These are phyloP conservation scores for Phalacrocorax aristotelis DNA, from an alignment of 2,113 vertebrate species.

Conservation along the genomic window DNA sequence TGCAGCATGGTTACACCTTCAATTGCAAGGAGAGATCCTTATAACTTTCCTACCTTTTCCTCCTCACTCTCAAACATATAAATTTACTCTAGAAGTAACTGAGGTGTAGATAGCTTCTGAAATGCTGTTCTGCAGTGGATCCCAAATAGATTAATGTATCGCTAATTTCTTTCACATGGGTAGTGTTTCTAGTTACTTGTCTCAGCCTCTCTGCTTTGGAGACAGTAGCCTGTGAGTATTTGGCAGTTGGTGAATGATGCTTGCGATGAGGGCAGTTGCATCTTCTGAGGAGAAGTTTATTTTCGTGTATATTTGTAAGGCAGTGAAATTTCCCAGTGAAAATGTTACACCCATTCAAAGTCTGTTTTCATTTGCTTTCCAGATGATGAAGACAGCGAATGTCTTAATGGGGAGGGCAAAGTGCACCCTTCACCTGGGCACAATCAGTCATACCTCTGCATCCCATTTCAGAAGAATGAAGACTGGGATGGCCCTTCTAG, in stretches of 20 bases:
- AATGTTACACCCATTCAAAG: not conserved
- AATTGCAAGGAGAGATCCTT: not conserved
- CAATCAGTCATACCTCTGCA: slow-evolving; percentile 93
- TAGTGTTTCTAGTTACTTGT: not conserved
- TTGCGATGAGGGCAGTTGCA: not conserved
- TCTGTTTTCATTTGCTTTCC: slow-evolving; percentile 16
- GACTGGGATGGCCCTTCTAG: slow-evolving; percentile 80
- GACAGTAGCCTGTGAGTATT: not conserved
- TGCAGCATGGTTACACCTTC: not conserved
- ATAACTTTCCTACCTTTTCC: not conserved
- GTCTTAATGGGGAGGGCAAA: slow-evolving; percentile 71
- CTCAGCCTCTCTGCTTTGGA: not conserved
- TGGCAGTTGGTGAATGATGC: not conserved
- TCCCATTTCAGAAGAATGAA: slow-evolving; percentile 85
- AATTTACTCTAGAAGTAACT: not conserved
- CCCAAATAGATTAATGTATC: not conserved
- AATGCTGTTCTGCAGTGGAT: not conserved
- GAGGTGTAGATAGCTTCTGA: not conserved
- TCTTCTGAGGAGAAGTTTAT: not conserved
- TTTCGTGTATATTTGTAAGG: not conserved
- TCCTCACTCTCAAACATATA: not conserved
- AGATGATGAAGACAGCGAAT: slow-evolving; percentile 91
- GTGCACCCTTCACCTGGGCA: slow-evolving; percentile 74
- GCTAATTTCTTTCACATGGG: not conserved
- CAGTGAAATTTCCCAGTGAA: not conserved